A percentile compares a stretch with the other conserved stretches of the same genome.
Conservation (phyloP, 1,140 invertebrate species). For the Orchesella cincta region DNA sequence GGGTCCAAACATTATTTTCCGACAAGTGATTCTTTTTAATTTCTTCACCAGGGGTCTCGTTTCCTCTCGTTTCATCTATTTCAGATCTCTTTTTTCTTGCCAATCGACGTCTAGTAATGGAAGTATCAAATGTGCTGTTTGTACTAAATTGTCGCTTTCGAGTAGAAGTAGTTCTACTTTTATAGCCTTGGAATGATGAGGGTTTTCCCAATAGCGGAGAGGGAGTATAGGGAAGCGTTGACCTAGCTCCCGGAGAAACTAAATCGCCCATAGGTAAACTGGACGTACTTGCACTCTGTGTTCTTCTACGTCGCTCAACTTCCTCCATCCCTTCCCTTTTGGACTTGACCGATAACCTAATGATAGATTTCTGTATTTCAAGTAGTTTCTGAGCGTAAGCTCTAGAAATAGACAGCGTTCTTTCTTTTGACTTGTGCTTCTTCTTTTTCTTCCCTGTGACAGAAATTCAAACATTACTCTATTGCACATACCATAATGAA, state of each 20-base stretch:
- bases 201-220: not conserved
- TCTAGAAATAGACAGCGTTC: not conserved
- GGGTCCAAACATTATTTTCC: constrained; percentile 72
- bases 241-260: not conserved
- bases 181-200: not conserved
- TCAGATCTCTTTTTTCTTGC: not conserved
- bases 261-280: not conserved
- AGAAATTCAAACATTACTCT: not conserved
- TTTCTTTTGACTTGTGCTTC: constrained; percentile 24
- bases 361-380: constrained; percentile 6
- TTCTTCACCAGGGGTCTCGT: not conserved
- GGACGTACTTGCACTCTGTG: not conserved
- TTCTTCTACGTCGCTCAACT: not conserved
- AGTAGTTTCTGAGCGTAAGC: constrained; percentile 31
- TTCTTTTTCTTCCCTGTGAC: constrained; percentile 2
- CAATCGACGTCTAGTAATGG: not conserved
- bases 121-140: not conserved
- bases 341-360: not conserved
- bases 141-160: not conserved
- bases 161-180: not conserved
- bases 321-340: not conserved
- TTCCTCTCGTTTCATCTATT: not conserved
- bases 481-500: too few species aligned
- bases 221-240: not conserved
- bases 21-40: constrained; percentile 23